These are phyloP conservation scores for Netelia virgata DNA, from an alignment of 2,888 invertebrate genomes.

Conservation along the genomic window DNA sequence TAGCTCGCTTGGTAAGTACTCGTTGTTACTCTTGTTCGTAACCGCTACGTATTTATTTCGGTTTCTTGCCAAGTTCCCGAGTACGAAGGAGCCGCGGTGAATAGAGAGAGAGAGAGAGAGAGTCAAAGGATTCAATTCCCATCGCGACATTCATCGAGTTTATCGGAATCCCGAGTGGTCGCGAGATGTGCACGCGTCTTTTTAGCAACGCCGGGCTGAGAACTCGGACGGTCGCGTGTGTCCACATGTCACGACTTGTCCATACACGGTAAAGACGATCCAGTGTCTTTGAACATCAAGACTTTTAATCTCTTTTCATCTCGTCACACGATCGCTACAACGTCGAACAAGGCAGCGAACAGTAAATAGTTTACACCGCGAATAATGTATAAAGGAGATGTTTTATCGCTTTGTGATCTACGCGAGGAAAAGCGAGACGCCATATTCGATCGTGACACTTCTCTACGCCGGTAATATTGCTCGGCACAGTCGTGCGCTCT, in stretches of 20 bases:
- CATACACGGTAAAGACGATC: slow-evolving; percentile 20
- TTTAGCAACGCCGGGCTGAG: slow-evolving; percentile 27
- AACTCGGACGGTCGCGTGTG: slow-evolving; percentile 58
- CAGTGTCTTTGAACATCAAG: slow-evolving; percentile 30
- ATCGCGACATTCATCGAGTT: slow-evolving; percentile 46
- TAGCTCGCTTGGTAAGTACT: neutral
- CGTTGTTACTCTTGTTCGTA: slow-evolving; percentile 46
- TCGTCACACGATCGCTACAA: slow-evolving; percentile 37
- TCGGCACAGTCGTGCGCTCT: neutral
- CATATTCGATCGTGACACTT: slow-evolving; percentile 75
- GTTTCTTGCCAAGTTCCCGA: slow-evolving; percentile 36
- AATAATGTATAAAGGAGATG: slow-evolving; percentile 71
- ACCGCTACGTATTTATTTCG: slow-evolving; percentile 51
- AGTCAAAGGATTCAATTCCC: slow-evolving; percentile 58
- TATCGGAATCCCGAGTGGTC: slow-evolving; percentile 57
- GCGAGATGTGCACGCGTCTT: slow-evolving; percentile 22
- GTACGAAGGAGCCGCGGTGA: neutral
- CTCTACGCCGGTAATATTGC: slow-evolving; percentile 67
- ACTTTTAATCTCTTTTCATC: slow-evolving; percentile 40
- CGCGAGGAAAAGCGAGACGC: slow-evolving; percentile 39
- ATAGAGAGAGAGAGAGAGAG: slow-evolving; percentile 28
- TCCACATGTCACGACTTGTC: neutral
- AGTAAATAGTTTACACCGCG: slow-evolving; percentile 72
- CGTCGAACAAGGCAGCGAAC: slow-evolving; percentile 67
- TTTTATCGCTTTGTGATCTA: slow-evolving; percentile 35